Percentiles rank a stretch among this genome's conserved stretches.
Evolutionary conservation across 2,797 vertebrate genomes (phyloP).

Genomic region (Gallirallus australis): DNA sequence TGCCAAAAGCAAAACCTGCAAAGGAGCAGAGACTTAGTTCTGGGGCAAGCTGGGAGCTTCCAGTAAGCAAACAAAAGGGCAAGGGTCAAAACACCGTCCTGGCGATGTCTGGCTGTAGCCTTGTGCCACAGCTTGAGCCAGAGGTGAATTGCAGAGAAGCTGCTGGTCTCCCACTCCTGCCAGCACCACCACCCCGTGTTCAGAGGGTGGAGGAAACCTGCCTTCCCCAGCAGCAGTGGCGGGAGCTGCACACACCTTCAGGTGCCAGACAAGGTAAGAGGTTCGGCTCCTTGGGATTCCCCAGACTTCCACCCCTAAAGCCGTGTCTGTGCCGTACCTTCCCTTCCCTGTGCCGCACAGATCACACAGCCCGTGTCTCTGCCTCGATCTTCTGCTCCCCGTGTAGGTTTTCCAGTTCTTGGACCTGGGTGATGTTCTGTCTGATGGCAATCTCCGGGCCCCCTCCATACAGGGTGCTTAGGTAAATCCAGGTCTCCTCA

Average conservation of each 20-base stretch:
- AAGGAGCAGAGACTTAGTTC: not conserved
- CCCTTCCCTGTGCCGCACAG: not conserved
- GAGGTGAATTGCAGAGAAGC: not conserved
- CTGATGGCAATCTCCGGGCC: slow-evolving; percentile 95
- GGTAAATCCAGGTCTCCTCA: slow-evolving; percentile 94
- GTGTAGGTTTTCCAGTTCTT: slow-evolving; percentile 83
- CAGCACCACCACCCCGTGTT: not conserved
- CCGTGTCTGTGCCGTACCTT: not conserved
- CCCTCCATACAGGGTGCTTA: slow-evolving; percentile 89
- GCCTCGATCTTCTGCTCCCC: slow-evolving; percentile 97
- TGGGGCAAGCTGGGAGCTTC: not conserved
- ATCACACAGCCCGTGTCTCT: slow-evolving; percentile 92
- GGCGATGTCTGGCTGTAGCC: not conserved
- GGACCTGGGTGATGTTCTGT: slow-evolving; percentile 86
- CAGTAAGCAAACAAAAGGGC: not conserved
- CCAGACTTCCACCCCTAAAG: not conserved
- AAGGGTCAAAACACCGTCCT: not conserved
- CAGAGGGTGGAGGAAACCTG: not conserved
- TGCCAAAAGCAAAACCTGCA: slow-evolving; percentile 23
- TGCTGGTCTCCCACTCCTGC: not conserved
- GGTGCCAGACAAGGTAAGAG: not conserved
- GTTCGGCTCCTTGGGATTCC: not conserved
- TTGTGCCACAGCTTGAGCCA: not conserved
- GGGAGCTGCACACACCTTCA: not conserved
- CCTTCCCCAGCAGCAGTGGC: not conserved